Base-by-base conservation (phyloP, 2,797 vertebrate species). In the Poecilia picta region DNA sequence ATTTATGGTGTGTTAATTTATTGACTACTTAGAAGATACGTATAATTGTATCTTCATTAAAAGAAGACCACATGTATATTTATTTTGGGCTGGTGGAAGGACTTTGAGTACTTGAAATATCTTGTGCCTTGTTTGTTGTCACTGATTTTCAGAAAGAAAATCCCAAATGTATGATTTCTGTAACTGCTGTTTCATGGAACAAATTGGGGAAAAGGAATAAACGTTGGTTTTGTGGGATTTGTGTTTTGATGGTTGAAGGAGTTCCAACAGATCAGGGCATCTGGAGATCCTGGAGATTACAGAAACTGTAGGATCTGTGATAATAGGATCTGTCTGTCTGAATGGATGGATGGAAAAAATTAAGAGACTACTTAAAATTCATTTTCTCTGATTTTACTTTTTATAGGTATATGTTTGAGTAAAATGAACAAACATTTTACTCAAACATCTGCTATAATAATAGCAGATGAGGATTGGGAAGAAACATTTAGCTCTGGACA, bases 1-100 rank as follows among this genome's bases (percentile, higher is more conserved):
- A 70, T 70, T 68, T 41, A 68, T 70, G 23, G 13, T 70, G 23
- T 70, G 39, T 70, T 70, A 70, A 70, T 70, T 43, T 70, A 68
- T 68, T 68, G 23, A 25, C 5, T 23, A 70, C 39, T 43, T 43
- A 15, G 23, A 70, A 41, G 23, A 20, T 31, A 57, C 1, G 33
- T 20, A 25, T 53, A 53, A 15, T 57, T 33, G 36, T 70, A 25
- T 70, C 23, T 43, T 15, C 39, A 23, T 43, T 43, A 43, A 2
- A 70, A 68, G 39, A 70, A 68, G 39, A 43, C 8, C 4, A 70
- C 10, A 6, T 43, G 10, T 7, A 20, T 70, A 43, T 70, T 70
- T 70, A 43, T 70, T 13, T 39, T 43, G 66, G 41, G 23, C n/a
- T 43, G 66, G 66, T 70, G 62, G 39, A 13, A 43, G 39, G 23